These are phyloP conservation scores for Poecilobothrus nobilitatus DNA, from an alignment of 2,888 invertebrate species.

Conservation along the genomic window DNA sequence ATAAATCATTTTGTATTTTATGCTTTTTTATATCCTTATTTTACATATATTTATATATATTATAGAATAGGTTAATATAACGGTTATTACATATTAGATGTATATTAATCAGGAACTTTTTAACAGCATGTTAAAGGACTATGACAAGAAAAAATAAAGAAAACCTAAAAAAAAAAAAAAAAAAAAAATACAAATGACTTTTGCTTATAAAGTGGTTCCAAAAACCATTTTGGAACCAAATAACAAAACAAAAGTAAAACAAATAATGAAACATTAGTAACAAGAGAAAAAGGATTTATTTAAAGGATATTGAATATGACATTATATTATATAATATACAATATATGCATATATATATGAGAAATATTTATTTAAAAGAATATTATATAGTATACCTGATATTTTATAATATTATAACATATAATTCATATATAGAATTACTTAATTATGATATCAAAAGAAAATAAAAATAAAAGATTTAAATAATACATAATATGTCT, in stretches of 20 bases:
- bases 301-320: neutral
- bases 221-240: neutral
- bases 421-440: neutral
- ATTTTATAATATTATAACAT: neutral
- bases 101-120: neutral
- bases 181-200: neutral
- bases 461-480: neutral
- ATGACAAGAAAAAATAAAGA: neutral
- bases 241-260: neutral
- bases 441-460: neutral
- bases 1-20: neutral
- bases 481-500: neutral
- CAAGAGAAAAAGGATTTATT: neutral
- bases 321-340: too few species aligned
- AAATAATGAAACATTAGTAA: neutral
- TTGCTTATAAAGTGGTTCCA: neutral
- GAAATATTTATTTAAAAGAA: too few species aligned
- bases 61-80: neutral
- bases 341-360: too few species aligned
- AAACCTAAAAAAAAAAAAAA: neutral
- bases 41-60: neutral
- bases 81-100: neutral
- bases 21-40: neutral
- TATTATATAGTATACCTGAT: neutral
- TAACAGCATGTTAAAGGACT: neutral